A percentile compares a stretch with the other conserved stretches of the same genome.
These are phyloP conservation scores for Coranthus polyacanthus DNA, from an alignment of 2,797 vertebrate genomes.

Conservation along the genomic window DNA sequence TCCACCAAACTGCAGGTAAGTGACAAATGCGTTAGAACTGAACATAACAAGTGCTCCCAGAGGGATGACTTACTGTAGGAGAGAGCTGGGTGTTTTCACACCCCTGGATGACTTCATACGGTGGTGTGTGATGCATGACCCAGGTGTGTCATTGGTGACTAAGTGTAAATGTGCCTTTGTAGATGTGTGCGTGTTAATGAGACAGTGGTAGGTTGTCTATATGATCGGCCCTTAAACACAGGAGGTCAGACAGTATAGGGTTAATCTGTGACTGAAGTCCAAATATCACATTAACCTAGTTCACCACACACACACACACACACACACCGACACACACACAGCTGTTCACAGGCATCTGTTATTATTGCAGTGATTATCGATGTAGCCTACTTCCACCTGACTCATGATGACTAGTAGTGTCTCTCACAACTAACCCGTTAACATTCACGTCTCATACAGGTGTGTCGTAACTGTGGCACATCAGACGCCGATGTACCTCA, in stretches of 20 bases:
- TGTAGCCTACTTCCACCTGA: conserved; percentile 63
- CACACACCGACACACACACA: conserved; percentile 50
- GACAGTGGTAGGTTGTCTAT: conserved; percentile 38
- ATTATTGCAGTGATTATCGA: conserved; percentile 63
- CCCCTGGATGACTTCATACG: conserved; percentile 40
- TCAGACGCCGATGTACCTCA: background rate
- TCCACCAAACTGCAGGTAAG: conserved; percentile 30
- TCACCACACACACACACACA: conserved; percentile 40
- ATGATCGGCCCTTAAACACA: conserved; percentile 23
- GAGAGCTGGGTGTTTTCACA: background rate
- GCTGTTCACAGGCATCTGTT: conserved; percentile 67
- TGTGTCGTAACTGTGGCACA: conserved; percentile 30
- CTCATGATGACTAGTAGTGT: conserved; percentile 49
- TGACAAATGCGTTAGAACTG: conserved; percentile 17
- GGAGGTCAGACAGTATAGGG: conserved; percentile 58
- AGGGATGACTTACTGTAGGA: too few relatives aligned
- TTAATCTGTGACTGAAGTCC: conserved; percentile 75
- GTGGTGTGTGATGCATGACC: conserved; percentile 18
- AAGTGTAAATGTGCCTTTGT: conserved; percentile 7
- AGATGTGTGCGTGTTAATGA: conserved; percentile 35
- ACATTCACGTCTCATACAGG: conserved; percentile 59
- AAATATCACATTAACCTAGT: conserved; percentile 83
- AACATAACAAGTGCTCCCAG: too few relatives aligned
- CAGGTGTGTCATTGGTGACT: conserved; percentile 43
- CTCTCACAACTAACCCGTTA: conserved; percentile 19